Percentiles rank a stretch among this genome's conserved stretches.
Evolutionary conservation across 1,140 invertebrate species (phyloP).

Genomic region (Araneus ventricosus): DNA sequence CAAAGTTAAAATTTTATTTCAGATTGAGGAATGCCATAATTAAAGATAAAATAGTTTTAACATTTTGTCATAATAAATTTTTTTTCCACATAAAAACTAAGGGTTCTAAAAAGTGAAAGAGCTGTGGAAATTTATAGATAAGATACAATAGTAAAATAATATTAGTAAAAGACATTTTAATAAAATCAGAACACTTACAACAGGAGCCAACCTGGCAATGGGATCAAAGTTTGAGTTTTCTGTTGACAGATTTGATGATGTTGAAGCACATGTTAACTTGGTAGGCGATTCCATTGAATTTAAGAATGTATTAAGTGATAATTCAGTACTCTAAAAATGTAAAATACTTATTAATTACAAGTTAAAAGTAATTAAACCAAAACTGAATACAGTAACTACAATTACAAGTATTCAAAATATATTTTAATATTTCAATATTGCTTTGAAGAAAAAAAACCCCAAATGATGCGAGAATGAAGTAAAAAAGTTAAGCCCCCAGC

Average conservation of each 20-base stretch:
- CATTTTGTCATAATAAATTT: too few species aligned
- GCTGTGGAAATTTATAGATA: not conserved
- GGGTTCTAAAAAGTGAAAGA: too few species aligned
- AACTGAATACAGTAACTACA: not conserved
- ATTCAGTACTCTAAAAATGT: constrained; percentile 72
- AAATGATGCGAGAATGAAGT: not conserved
- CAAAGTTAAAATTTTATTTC: too few species aligned
- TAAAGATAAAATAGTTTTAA: too few species aligned
- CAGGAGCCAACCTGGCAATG: constrained; percentile 74
- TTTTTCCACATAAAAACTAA: too few species aligned
- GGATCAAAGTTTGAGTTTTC: constrained; percentile 74
- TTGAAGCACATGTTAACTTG: constrained; percentile 74
- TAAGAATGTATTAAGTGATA: constrained; percentile 76
- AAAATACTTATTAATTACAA: not conserved
- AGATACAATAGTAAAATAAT: not conserved
- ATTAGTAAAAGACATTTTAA: not conserved
- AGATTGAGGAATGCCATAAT: too few species aligned
- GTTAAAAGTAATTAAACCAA: too few species aligned
- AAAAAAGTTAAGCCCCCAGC: too few species aligned
- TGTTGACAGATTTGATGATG: constrained; percentile 56
- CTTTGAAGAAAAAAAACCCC: not conserved
- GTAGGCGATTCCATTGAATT: constrained; percentile 75
- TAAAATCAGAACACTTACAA: constrained; percentile 76
- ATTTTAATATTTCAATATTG: not conserved
- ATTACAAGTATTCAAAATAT: not conserved